phyloP scores from a whole-genome alignment of 1,140 invertebrate genomes.

The Drosophila novamexicana region DNA sequence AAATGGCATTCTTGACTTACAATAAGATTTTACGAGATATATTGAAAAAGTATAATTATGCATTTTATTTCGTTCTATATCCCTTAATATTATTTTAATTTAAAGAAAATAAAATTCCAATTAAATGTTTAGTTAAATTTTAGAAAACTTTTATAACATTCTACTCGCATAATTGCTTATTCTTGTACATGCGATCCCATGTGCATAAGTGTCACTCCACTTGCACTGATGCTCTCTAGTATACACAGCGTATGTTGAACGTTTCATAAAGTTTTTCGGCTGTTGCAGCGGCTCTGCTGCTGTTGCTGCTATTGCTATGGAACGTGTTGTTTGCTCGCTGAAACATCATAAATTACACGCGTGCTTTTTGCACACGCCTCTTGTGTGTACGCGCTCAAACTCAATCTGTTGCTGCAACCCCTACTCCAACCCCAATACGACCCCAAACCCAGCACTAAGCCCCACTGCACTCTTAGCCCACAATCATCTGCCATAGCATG shows the following conservation, averaged over 20 bases:
- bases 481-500: slow-evolving; percentile 11
- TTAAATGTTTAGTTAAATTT: no score
- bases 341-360: slow-evolving; percentile 82
- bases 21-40: no score
- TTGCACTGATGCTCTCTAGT: slow-evolving; percentile 1
- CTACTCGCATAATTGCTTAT: background rate
- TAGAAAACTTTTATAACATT: slow-evolving; percentile 6
- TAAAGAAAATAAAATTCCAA: no score
- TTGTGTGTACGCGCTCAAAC: slow-evolving; percentile 73
- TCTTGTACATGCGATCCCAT: slow-evolving; percentile 23
- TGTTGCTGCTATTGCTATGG: slow-evolving; percentile 21
- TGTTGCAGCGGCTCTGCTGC: slow-evolving; percentile 29
- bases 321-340: slow-evolving; percentile 80
- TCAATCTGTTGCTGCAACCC: slow-evolving; percentile 55
- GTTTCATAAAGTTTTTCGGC: slow-evolving; percentile 63
- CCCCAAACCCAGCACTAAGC: background rate
- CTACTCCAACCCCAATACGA: background rate
- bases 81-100: no score
- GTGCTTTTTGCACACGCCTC: slow-evolving; percentile 74
- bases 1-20: no score
- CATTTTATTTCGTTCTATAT: no score
- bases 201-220: slow-evolving; percentile 33
- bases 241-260: slow-evolving; percentile 22
- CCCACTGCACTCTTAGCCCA: background rate
- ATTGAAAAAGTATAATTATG: no score